Evolutionary conservation across 2,797 vertebrate genomes (phyloP), one percentile per base, ranked within the genome.

Genomic region (Danio choprae): DNA sequence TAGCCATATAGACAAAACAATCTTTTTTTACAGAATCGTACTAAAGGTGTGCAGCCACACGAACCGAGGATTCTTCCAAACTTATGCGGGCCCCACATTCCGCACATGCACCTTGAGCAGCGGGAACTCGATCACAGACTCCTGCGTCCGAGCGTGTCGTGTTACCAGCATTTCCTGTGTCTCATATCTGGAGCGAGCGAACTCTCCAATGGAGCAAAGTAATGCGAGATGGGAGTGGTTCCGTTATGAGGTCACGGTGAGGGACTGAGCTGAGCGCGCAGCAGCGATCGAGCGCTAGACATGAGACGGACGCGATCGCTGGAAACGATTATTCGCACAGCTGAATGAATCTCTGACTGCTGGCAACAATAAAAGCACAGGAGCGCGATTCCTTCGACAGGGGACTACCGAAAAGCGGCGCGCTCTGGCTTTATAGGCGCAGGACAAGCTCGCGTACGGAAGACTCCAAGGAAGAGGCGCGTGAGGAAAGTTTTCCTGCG

Each of bases 231-330:
- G 88, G 89, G 90, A 84, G 89, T 88, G 90, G 90, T 86, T 87
- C 85, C 83, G 89, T 88, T 88, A 89, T 91, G 90, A 91, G 89
- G 90, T 91, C 90, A 91, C 87, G 72, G 84, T 72, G 87, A 82
- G 85, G 86, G 87, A 87, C 84, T 77, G 86, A 84, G 83, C 82
- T 29, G 81, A 81, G 78, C 71, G 74, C 60, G 71, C 67, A 58
- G 78, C 64, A 63, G 82, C 84, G 63, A 81, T 29, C 29, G 29
- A 29, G 70, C 62, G 79, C 64, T 83, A 82, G 83, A 84, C 89
- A 86, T 68, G 87, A 86, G 83, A 83, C 79, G 81, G 71, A 69
- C 81, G 83, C 83, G 65, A 56, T 50, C 48, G 82, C 80, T 85
- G 84, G 84, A 87, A 85, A 83, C 86, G 69, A 72, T 85, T 81